Evolutionary conservation across 2,113 vertebrate species (phyloP).

Genomic region (Python bivittatus): DNA sequence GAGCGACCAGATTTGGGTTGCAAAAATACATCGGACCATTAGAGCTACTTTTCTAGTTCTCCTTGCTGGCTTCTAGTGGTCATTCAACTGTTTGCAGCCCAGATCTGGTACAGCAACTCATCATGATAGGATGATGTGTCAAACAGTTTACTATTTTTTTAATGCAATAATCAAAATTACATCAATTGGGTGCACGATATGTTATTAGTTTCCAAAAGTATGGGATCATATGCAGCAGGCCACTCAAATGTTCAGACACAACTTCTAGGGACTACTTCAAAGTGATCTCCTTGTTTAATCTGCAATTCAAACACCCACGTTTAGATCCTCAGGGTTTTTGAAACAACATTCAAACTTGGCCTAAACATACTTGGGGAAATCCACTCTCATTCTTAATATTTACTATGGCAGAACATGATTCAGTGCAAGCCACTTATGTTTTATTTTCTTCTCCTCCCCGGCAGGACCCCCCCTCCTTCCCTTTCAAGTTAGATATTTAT

Average conservation of each 20-base stretch:
- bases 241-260: not conserved
- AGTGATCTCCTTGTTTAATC: not conserved
- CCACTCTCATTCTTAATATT: slow-evolving; percentile 39
- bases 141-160: not conserved
- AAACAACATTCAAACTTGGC: slow-evolving; percentile 27
- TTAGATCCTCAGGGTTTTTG: not conserved
- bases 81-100: too few species aligned
- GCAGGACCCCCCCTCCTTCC: slow-evolving; percentile 47
- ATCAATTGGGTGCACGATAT: not conserved
- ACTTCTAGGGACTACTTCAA: not conserved
- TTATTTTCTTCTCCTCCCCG: slow-evolving; percentile 19
- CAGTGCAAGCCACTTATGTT: slow-evolving; percentile 39
- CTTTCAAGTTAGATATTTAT: slow-evolving; percentile 70
- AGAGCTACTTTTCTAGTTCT: too few species aligned
- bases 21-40: too few species aligned
- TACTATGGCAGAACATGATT: slow-evolving; percentile 52
- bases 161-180: not conserved
- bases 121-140: not conserved
- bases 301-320: not conserved
- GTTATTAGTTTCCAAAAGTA: not conserved
- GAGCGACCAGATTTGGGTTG: too few species aligned
- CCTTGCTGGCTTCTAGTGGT: too few species aligned
- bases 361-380: slow-evolving; percentile 40
- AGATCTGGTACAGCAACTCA: not conserved
- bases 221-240: not conserved